Evolutionary conservation across 2,113 vertebrate species (phyloP), one percentile per base, ranked within the genome.

Genomic region (Falco punctatus): DNA sequence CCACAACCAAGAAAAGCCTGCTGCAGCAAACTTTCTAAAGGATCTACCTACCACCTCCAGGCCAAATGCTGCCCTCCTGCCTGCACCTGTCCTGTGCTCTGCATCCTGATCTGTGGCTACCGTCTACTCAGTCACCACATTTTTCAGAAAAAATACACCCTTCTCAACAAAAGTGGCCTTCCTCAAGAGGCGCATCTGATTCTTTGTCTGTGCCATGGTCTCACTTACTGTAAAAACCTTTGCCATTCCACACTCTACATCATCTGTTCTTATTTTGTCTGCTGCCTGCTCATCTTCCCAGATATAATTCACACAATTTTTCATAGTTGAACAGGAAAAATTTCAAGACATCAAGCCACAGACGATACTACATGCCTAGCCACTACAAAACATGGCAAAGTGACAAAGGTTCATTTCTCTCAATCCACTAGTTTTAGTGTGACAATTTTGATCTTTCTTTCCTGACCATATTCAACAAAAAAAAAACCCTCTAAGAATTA

Each of bases 31-130:
- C 42, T 22, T 59, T 55, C 62, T 32, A 32, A 80, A 64, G 28
- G 15, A 83, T 6, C 13, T 44, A 70, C 5, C 18, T 44, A 70
- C 5, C 18, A 87, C 9, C 64, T 61, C 18, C 5, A 62, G 13
- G 8, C 19, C 54, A 66, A 65, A 70, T 0, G 1, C 38, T 18
- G 16, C n/a, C 59, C 17, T 33, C 32, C 42, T 12, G 13, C 30
- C 73, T 52, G 51, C 27, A 62, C 18, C 27, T 3, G 0, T 27
- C 11, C 35, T 33, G 17, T 1, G 2, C 27, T 61, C 12, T 15
- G 42, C 5, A 6, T 33, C 15, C 4, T 21, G 3, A 70, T 8
- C 13, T 20, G 2, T 1, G 4, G n/a, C 30, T 22, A 72, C 12
- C 27, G 18, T 5, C 42, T 66, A 32, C 33, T 71, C 22, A 33